Base-by-base conservation (phyloP, 1,140 invertebrate genomes). In the Anthonomus grandis region DNA sequence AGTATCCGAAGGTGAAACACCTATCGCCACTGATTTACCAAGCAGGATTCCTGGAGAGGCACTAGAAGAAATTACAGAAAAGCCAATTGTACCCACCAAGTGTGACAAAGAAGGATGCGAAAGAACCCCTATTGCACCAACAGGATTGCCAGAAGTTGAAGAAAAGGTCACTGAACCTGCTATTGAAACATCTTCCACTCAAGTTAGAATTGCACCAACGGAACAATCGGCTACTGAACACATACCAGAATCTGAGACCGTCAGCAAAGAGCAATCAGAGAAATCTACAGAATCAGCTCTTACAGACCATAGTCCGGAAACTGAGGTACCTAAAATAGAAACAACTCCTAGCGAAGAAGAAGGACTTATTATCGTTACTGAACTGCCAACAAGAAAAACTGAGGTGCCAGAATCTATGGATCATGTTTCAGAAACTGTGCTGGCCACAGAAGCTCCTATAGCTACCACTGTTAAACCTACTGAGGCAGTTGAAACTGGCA, bases 351-450 rank as follows among this genome's bases (percentile, higher is more conserved):
- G 49, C 19, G 44, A 53, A 48, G 31, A 34, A 44, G 57, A 60
- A 55, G 64, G 68, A 63, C 60, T 60, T 21, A 44, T 56, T 48
- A 57, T 62, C 34, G 25, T 67, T 31, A 65, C 63, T 22, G 60
- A 63, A 42, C 60, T 39, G 39, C 41, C 55, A 18, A 36, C 46
- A 4, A 54, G 57, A 37, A 58, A 51, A 25, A 60, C 60, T 31
- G 68, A 67, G 61, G 25, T 53, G 15, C 62, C 68, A 38, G 49
- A 59, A 50, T 59, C 60, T 18, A 53, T 57, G 51, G 52, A 64
- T 41, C 49, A 60, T 13, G 49, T 60, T 12, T 62, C 53, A 21
- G 62, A 65, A 60, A 58, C 34, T 42, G 39, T 46, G 21, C 23
- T 34, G 13, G 27, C 49, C 51, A 41, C 48, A 31, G 41, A 47